Base-by-base conservation (phyloP, 2,888 invertebrate genomes). In the Serrognathus titanus region DNA sequence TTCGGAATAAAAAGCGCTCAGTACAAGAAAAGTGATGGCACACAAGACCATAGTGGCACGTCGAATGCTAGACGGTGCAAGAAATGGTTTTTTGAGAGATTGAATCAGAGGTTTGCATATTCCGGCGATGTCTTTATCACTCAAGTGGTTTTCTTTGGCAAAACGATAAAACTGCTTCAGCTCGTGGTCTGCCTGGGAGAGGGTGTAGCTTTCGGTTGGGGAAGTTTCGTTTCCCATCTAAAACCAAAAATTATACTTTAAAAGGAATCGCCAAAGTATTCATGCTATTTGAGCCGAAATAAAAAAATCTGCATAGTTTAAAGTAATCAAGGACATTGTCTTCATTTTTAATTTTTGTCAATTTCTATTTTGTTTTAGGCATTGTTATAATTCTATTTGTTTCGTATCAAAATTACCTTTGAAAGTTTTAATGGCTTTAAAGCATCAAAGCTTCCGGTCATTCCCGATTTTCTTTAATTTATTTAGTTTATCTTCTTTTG, bases 101-200 rank as follows among this genome's bases (percentile, higher is more conserved):
- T 81, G 80, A 5, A 83, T 82, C 63, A 87, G 73, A 4, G 87
- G 87, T 39, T 83, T 82, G 68, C 86, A 86, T 63, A 88, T 85
- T 51, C 83, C 79, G 66, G 83, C 82, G 82, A 88, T 85, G 72
- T 88, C 87, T 63, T 84, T 83, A 55, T 85, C 82, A 54, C 83
- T 83, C 69, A 87, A 85, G 1, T 86, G 85, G 51, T 83, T 84
- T 69, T 85, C 84, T 67, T 84, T 85, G 66, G 87, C 85, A 71
- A 85, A 85, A 67, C 86, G 84, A 63, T 81, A 82, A 69, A 85
- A 83, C 12, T 83, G 81, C 75, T 82, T 81, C 64, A 85, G 77
- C 75, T 86, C 85, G 0, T 80, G 80, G 71, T 85, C 83, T 61
- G 85, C 79, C 66, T 82, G 55, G 3, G 55, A 36, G 10, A 55